Percentiles rank a stretch among this genome's conserved stretches.
Evolutionary conservation across 2,113 vertebrate species (phyloP).

Genomic region (Mus spicilegus): DNA sequence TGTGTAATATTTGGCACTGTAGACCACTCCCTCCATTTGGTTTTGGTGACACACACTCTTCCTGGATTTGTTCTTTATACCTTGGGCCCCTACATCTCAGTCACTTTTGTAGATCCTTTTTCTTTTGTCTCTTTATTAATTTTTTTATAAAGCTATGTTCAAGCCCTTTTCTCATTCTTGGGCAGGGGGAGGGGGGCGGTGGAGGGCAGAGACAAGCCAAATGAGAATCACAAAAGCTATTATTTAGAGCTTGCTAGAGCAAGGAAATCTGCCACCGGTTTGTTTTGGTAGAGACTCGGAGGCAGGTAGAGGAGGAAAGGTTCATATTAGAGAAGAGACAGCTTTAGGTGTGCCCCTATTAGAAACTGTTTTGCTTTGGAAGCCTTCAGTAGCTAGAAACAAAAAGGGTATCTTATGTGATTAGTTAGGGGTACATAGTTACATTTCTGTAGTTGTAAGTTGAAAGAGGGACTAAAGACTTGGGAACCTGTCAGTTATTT

Average conservation of each 20-base stretch:
- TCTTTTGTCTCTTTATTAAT: background rate
- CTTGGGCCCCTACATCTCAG: background rate
- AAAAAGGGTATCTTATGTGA: background rate
- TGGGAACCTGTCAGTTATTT: background rate
- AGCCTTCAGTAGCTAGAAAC: background rate
- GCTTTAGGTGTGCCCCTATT: background rate
- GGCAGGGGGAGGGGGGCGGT: background rate
- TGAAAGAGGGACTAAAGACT: background rate
- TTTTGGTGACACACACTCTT: background rate
- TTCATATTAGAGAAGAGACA: background rate
- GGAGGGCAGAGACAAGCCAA: constrained; percentile 19
- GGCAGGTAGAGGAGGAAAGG: constrained; percentile 1
- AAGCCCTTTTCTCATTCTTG: background rate
- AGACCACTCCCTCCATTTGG: constrained; percentile 36
- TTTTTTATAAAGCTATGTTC: constrained; percentile 12
- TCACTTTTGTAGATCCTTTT: background rate
- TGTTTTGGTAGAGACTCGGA: constrained; percentile 1
- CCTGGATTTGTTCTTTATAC: constrained; percentile 31
- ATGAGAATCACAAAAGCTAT: constrained; percentile 7
- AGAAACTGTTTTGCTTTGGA: background rate
- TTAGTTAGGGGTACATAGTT: background rate
- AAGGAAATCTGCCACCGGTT: background rate
- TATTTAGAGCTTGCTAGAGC: constrained; percentile 39
- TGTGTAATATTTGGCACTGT: constrained; percentile 42
- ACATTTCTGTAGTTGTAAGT: background rate